Base-by-base conservation (phyloP, 2,113 vertebrate species). In the Pristiophorus japonicus region DNA sequence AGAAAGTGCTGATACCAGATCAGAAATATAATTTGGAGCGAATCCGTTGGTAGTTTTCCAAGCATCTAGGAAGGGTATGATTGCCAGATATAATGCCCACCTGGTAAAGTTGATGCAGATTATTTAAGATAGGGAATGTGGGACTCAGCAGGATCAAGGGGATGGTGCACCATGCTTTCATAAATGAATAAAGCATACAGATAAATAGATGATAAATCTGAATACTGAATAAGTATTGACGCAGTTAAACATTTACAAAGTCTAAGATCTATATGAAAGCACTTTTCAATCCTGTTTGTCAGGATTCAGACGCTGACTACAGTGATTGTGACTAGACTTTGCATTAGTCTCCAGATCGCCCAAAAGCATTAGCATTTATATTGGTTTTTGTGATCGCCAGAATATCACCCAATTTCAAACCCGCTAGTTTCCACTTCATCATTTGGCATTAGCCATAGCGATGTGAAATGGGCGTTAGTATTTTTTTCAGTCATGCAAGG, bases 41-140 rank as follows among this genome's bases (percentile, higher is more conserved):
- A 45, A 97, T 98, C 63, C 97, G 97, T 95, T 73, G 96, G 96
- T 97, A 98, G 95, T 97, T 98, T 95, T 98, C 97, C 87, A 97
- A 97, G 42, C 96, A 97, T 88, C 97, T 98, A 0, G 97, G 97
- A n/a, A 97, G 97, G n/a, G 96, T 97, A 96, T 98, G 97, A 97
- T 98, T 97, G 95, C 97, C 97, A 94, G 97, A 98, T 70, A 97
- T 97, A 97, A 98, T 98, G 97, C 97, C 97, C 3, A 98, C 97
- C 0, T 98, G 97, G 97, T 97, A 92, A 97, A 96, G 22, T 4
- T 70, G 30, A 7, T 94, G 66, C 65, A 67, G 45, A 10, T 70
- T 65, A 92, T 38, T n/a, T 92, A n/a, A 92, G n/a, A 0, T 30
- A 18, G 63, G 18, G 20, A 66, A 66, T 94, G 62, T n/a, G 42